These are phyloP conservation scores for Porites rus DNA, from an alignment of 92 coral and sea anemone species.

Conservation along the genomic window DNA sequence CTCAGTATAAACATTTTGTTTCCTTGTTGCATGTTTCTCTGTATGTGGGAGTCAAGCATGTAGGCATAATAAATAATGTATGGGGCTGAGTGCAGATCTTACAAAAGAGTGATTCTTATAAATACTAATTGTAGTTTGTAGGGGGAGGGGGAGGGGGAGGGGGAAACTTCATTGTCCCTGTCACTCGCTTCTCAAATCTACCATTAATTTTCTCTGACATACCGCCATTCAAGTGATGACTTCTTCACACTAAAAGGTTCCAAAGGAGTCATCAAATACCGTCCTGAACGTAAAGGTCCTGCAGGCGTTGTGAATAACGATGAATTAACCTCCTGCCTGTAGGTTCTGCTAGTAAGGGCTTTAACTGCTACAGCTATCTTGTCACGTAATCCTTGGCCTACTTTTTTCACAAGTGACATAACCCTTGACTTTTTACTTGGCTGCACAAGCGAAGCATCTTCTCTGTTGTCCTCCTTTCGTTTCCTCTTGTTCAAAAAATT, in stretches of 20 bases:
- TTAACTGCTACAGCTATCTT: conserved; percentile 4
- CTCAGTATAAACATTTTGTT: no score
- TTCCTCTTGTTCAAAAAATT: conserved; percentile 37
- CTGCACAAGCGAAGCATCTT: neutral
- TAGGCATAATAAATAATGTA: no score
- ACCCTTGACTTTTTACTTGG: conserved; percentile 12
- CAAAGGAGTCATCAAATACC: conserved; percentile 41
- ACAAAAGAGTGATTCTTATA: no score
- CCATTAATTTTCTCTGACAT: neutral
- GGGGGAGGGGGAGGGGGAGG: no score
- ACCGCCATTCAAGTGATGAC: conserved; percentile 53
- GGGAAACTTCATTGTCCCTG: no score
- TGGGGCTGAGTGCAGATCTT: no score
- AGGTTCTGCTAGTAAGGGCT: conserved; percentile 19
- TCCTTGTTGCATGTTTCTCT: no score
- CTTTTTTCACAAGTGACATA: neutral
- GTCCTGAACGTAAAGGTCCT: conserved; percentile 7
- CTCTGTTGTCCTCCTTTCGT: neutral
- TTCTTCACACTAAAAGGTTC: conserved; percentile 55
- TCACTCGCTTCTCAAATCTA: no score
- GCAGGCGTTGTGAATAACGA: conserved; percentile 37
- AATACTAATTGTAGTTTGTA: no score
- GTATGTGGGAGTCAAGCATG: no score
- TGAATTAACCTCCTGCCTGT: conserved; percentile 1
- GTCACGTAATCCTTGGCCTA: conserved; percentile 4